Evolutionary conservation across 2,797 vertebrate genomes (phyloP), one percentile per base, ranked within the genome.

Genomic region (Sarcoramphus papa): DNA sequence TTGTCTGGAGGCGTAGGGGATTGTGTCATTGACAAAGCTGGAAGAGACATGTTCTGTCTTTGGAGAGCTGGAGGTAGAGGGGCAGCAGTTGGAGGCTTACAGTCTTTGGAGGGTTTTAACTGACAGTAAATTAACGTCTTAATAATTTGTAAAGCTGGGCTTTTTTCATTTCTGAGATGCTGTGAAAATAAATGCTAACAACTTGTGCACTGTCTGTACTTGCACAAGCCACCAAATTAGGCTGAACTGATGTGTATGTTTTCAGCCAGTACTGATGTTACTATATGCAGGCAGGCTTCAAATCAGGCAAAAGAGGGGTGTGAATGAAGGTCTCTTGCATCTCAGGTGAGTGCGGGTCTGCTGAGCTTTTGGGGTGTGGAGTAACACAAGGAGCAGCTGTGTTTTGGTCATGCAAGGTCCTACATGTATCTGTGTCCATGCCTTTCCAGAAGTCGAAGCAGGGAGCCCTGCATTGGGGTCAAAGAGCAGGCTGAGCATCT

Each of bases 241-340:
- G 53, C 50, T 65, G 37, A 64, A 15, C 27, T 23, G 31, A 15
- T 37, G 14, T 5, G 13, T 28, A 20, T 23, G 19, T 51, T 90
- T 77, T 65, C 33, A 81, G 43, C 16, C 15, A 40, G 5, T 84
- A 7, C 17, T 50, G 48, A 15, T 59, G 63, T 72, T 78, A 4
- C 35, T n/a, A 1, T 33, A 4, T 19, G 27, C 23, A 30, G 28
- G 11, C 59, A 65, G 74, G 43, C 37, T 79, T 81, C 47, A 19
- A 37, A 33, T 20, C 0, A 0, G 31, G 25, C 14, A 27, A 6
- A 43, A 67, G 59, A 40, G 35, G 54, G 30, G 1, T 78, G n/a
- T 37, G 31, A 68, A 23, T 50, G 50, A 37, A 73, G 47, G 17
- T 41, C 14, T 65, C 14, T 23, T 57, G 19, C 28, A 13, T 41